These are phyloP conservation scores for Acanthosoma haemorrhoidale DNA, from an alignment of 2,888 invertebrate species.

Conservation along the genomic window DNA sequence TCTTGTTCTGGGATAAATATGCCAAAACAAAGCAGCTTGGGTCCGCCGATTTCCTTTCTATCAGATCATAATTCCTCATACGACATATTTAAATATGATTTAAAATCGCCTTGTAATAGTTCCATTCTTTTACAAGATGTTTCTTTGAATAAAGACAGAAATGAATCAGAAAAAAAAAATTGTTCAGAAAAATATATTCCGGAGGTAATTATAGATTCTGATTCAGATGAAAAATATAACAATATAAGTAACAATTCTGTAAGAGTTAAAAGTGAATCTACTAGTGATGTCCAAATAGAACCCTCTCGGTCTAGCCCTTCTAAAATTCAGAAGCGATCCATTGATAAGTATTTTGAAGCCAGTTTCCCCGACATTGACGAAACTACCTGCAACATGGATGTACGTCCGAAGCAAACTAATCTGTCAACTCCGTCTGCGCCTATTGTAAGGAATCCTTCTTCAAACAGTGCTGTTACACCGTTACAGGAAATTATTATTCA, in stretches of 20 bases:
- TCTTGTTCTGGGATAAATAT: no score
- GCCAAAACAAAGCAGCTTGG: no score
- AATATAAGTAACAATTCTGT: neutral
- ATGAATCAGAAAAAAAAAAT: neutral
- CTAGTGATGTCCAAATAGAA: neutral
- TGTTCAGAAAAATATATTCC: neutral
- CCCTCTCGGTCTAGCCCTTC: neutral
- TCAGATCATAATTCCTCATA: neutral
- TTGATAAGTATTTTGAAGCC: constrained; percentile 22
- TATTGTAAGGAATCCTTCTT: neutral
- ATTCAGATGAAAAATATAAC: neutral
- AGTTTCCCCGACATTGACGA: constrained; percentile 9
- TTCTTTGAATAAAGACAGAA: neutral
- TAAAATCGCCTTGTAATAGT: neutral
- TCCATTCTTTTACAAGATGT: neutral
- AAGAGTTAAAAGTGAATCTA: neutral
- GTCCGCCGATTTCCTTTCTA: no score
- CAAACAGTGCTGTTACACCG: constrained; percentile 18
- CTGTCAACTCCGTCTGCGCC: neutral
- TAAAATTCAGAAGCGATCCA: neutral
- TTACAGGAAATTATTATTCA: constrained; percentile 33
- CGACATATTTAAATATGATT: neutral
- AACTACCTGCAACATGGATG: neutral
- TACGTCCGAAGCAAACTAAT: neutral
- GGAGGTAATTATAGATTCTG: neutral